These are phyloP conservation scores for Brenthis daphne DNA, from an alignment of 2,888 invertebrate genomes.

Conservation along the genomic window DNA sequence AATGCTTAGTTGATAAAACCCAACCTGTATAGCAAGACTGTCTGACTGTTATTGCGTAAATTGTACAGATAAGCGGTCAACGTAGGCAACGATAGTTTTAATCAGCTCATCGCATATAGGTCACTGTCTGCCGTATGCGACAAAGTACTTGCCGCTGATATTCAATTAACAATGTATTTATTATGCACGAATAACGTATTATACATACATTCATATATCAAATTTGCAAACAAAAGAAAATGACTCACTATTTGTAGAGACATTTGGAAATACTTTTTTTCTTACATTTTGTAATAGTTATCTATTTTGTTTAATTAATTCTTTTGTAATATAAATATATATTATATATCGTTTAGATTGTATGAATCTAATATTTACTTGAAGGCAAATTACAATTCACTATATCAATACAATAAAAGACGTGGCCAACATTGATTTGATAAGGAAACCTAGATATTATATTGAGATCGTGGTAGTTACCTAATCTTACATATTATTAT, in stretches of 20 bases:
- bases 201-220: neutral
- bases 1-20: too few species aligned
- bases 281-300: neutral
- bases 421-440: conserved; percentile 25
- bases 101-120: conserved; percentile 41
- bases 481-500: conserved; percentile 26
- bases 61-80: conserved; percentile 68
- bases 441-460: conserved; percentile 23
- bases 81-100: conserved; percentile 52
- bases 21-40: too few species aligned
- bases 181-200: conserved; percentile 8
- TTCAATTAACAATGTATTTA: conserved; percentile 19
- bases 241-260: conserved; percentile 26
- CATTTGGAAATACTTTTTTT: neutral
- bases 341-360: too few species aligned
- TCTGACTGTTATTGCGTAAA: conserved; percentile 60
- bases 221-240: conserved; percentile 30
- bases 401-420: conserved; percentile 13
- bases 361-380: too few species aligned
- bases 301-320: too few species aligned
- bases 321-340: too few species aligned
- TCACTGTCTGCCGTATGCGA: conserved; percentile 34
- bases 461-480: conserved; percentile 1
- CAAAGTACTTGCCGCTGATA: conserved; percentile 6
- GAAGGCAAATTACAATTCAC: too few species aligned